phyloP scores from a whole-genome alignment of 2,797 vertebrate species.

The Pseudomugil gertrudae region DNA sequence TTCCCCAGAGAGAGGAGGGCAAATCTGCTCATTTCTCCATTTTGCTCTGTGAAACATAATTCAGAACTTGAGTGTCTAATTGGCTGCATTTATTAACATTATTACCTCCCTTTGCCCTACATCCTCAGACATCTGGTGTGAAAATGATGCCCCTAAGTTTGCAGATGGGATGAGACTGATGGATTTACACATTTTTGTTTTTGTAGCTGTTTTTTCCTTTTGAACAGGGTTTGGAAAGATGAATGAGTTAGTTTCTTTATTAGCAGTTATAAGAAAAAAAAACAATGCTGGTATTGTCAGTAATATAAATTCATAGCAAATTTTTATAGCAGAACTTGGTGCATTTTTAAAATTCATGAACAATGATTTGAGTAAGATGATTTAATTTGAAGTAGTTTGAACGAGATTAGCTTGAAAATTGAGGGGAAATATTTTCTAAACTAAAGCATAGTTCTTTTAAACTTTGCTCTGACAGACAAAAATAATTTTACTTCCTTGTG shows the following conservation, averaged over 20 bases:
- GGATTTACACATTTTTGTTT: slow-evolving; percentile 33
- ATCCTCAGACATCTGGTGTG: slow-evolving; percentile 71
- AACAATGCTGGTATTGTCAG: not conserved
- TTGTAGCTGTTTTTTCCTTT: slow-evolving; percentile 20
- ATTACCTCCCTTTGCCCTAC: slow-evolving; percentile 45
- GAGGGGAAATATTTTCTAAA: not conserved
- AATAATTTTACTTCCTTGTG: no score
- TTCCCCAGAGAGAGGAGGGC: slow-evolving; percentile 60
- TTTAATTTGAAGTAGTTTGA: no score
- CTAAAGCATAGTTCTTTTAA: not conserved
- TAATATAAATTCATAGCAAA: not conserved
- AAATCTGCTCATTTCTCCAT: slow-evolving; percentile 65
- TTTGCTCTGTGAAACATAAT: slow-evolving; percentile 38
- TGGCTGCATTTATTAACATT: slow-evolving; percentile 54
- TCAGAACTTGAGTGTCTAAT: slow-evolving; percentile 49
- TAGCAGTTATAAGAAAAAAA: no score
- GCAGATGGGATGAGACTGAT: slow-evolving; percentile 55
- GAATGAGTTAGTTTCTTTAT: not conserved
- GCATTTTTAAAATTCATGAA: not conserved
- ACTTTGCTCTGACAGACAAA: no score
- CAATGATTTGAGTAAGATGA: not conserved
- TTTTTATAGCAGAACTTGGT: not conserved
- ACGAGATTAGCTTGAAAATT: not conserved
- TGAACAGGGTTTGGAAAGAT: slow-evolving; percentile 6
- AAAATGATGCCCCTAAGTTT: slow-evolving; percentile 58